Base-by-base conservation (phyloP, 2,113 vertebrate species). In the Corydoras sp. region DNA sequence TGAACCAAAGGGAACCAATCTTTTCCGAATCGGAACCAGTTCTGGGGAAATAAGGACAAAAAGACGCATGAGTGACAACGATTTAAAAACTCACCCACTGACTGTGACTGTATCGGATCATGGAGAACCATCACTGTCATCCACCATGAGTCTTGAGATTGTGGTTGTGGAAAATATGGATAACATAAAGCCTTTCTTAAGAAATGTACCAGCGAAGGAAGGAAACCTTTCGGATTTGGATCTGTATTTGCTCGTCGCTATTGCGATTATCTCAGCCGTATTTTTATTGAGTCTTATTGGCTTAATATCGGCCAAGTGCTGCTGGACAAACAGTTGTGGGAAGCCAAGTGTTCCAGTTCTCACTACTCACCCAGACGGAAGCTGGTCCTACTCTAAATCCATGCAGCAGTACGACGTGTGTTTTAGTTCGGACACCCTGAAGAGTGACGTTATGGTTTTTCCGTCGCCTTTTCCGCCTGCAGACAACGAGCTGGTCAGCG, bases 221-320 rank as follows among this genome's bases (percentile, higher is more conserved):
- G 81, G 83, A 0, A 79, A 81, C 4, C 86, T 90, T 71, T 89
- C 86, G 0, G 30, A 81, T 43, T 81, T 80, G 2, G 92, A 91
- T 69, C 76, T 92, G 63, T 91, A 89, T 82, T 71, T 92, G 79
- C 79, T 90, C 1, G 70, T 85, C 71, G 86, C 86, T 24, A 81
- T 92, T 0, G 81, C 81, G 29, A 88, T 86, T 0, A 71, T 92
- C 81, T 91, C 88, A 3, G 81, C 81, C 77, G 82, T 90, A 73
- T 91, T 92, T 32, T 72, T 81, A 71, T 18, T 79, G 58, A 77
- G 79, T n/a, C 73, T 83, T 24, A 68, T 81, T 35, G 76, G 61
- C 70, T 78, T 83, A 61, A 78, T 80, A 69, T 69, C 69, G 66
- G 78, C 68, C 58, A 80, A 81, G 62, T 83, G 76, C 54, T 79